These are phyloP conservation scores for Conger conger DNA, from an alignment of 2,113 vertebrate species.

Conservation along the genomic window DNA sequence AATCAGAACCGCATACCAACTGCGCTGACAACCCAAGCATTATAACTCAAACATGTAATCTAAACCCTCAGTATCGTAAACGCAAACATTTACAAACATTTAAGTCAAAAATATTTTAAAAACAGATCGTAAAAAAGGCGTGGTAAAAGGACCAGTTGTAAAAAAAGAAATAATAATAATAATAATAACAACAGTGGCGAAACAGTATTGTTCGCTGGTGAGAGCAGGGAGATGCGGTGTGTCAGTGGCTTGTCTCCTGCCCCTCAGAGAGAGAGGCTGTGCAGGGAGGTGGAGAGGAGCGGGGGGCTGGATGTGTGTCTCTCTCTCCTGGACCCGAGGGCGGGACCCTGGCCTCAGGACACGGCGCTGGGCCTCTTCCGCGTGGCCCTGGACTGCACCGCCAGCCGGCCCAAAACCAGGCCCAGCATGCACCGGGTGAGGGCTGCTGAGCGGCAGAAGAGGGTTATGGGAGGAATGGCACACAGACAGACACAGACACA, in stretches of 20 bases:
- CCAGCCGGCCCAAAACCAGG: constrained; percentile 53
- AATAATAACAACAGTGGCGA: too few relatives aligned
- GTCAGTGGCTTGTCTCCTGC: constrained; percentile 13
- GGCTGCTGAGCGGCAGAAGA: background rate
- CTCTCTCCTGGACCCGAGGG: constrained; percentile 58
- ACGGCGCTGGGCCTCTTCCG: constrained; percentile 57
- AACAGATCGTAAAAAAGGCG: too few relatives aligned
- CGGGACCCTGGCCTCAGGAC: constrained; percentile 56
- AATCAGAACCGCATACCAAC: too few relatives aligned
- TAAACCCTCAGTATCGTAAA: too few relatives aligned
- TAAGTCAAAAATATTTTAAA: too few relatives aligned
- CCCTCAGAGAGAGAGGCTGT: constrained; percentile 60
- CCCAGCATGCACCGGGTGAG: constrained; percentile 54
- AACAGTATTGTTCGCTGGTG: too few relatives aligned
- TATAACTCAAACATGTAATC: too few relatives aligned
- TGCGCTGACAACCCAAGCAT: too few relatives aligned
- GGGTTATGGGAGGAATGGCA: background rate
- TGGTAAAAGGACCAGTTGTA: too few relatives aligned
- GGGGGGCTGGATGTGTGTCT: constrained; percentile 64
- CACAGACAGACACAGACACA: background rate
- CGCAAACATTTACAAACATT: too few relatives aligned
- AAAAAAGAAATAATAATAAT: too few relatives aligned
- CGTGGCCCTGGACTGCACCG: constrained; percentile 52
- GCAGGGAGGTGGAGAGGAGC: constrained; percentile 61
- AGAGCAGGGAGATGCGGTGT: background rate